Conservation (phyloP, 2,113 vertebrate species). For the Aix galericulata region DNA sequence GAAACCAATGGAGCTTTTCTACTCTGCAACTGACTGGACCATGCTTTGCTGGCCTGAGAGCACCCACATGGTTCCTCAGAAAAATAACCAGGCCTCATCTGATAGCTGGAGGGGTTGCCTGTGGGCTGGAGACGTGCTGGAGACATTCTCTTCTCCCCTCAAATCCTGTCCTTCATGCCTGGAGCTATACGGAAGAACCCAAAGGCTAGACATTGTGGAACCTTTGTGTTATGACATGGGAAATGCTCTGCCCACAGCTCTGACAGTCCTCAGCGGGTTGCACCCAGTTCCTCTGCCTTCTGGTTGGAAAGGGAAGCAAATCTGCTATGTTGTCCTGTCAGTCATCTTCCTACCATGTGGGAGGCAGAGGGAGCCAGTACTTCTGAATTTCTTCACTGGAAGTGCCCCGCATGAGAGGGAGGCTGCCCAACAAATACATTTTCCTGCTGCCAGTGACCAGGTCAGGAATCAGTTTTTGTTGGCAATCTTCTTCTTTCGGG, state of each 20-base stretch:
- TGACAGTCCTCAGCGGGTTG: not conserved
- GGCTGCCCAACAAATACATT: not conserved
- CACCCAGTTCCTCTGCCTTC: not conserved
- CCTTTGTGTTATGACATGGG: fast-evolving
- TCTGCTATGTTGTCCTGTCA: not conserved
- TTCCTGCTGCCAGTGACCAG: not conserved
- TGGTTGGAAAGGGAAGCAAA: not conserved
- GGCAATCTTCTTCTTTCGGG: conserved; percentile 92
- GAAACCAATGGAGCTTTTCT: not conserved
- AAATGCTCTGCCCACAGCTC: fast-evolving
- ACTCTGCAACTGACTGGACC: not conserved
- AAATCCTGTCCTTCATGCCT: not conserved
- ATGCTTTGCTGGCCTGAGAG: not conserved
- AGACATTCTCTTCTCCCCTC: not conserved
- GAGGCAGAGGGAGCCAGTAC: not conserved
- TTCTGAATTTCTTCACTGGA: not conserved
- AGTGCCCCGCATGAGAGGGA: not conserved
- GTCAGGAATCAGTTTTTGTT: conserved; percentile 73
- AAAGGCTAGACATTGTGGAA: not conserved
- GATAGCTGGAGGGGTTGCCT: not conserved
- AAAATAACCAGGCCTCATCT: not conserved
- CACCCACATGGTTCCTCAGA: not conserved
- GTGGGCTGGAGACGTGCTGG: not conserved
- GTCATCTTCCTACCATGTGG: not conserved
- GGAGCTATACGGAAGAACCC: not conserved